Conservation (phyloP, 2,113 vertebrate species). For the Ardeotis arabs region DNA sequence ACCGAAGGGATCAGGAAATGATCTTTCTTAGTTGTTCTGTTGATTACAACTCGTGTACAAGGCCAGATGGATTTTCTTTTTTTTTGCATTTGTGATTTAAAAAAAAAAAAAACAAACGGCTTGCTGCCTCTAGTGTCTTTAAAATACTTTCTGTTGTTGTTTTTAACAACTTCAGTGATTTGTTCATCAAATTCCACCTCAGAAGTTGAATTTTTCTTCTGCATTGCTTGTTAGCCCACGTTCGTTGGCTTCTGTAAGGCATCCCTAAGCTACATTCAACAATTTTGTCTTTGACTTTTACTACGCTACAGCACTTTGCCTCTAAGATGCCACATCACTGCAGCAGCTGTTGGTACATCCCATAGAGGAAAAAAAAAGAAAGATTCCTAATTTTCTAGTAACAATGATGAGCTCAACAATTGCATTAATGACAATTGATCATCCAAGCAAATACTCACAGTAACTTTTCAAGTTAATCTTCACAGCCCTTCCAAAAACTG, state of each 20-base stretch:
- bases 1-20: background rate
- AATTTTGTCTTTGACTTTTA: background rate
- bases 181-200: background rate
- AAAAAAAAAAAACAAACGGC: background rate
- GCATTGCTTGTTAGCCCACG: no score
- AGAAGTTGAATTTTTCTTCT: background rate
- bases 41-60: background rate
- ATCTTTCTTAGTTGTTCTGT: background rate
- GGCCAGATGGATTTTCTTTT: background rate
- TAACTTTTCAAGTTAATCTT: background rate
- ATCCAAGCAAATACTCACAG: background rate
- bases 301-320: background rate
- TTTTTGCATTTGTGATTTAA: background rate
- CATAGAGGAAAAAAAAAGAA: background rate
- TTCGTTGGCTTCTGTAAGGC: background rate
- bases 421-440: no score
- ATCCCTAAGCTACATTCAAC: background rate
- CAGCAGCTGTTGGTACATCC: background rate
- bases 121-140: background rate
- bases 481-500: background rate
- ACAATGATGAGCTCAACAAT: background rate
- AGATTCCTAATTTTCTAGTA: background rate
- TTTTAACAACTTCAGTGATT: background rate
- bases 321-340: background rate
- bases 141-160: background rate